A percentile compares a stretch with the other conserved stretches of the same genome.
These are phyloP conservation scores for Ancistrus triradiatus DNA, from an alignment of 2,113 vertebrate genomes.

Conservation along the genomic window DNA sequence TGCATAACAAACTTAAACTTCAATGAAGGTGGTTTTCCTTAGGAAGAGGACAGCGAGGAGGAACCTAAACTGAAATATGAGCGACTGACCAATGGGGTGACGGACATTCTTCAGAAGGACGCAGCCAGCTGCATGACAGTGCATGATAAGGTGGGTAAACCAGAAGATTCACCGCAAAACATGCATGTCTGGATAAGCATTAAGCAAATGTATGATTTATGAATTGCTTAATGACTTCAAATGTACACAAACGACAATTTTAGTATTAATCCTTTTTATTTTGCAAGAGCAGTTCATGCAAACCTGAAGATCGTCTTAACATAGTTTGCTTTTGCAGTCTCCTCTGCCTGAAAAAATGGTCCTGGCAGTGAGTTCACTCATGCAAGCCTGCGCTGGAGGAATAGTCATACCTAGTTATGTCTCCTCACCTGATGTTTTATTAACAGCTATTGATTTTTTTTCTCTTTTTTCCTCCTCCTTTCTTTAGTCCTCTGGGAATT, in stretches of 20 bases:
- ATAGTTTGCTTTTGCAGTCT: no score
- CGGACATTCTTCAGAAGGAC: conserved; percentile 93
- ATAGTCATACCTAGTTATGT: conserved; percentile 94
- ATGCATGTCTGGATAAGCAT: no score
- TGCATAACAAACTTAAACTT: no score
- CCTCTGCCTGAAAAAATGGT: no score
- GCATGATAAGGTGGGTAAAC: conserved; percentile 99
- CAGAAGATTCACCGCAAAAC: no score
- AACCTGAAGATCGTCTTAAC: no score
- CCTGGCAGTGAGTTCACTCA: conserved; percentile 84
- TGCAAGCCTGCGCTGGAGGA: conserved; percentile 79
- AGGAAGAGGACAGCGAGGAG: conserved; percentile 98
- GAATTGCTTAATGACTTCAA: no score
- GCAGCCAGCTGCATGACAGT: conserved; percentile 97
- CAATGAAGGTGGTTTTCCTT: no score
- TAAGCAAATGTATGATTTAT: no score
- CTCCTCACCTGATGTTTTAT: conserved; percentile 98
- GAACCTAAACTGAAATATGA: conserved; percentile 98
- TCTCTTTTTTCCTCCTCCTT: conserved; percentile 47
- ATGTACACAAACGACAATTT: no score
- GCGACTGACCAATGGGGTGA: conserved; percentile 91
- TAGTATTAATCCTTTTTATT: no score
- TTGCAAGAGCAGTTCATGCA: no score
- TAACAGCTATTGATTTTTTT: conserved; percentile 96
- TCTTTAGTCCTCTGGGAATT: conserved; percentile 70